These are phyloP conservation scores for Anolis carolinensis DNA, from an alignment of 2,113 vertebrate genomes.

Conservation along the genomic window DNA sequence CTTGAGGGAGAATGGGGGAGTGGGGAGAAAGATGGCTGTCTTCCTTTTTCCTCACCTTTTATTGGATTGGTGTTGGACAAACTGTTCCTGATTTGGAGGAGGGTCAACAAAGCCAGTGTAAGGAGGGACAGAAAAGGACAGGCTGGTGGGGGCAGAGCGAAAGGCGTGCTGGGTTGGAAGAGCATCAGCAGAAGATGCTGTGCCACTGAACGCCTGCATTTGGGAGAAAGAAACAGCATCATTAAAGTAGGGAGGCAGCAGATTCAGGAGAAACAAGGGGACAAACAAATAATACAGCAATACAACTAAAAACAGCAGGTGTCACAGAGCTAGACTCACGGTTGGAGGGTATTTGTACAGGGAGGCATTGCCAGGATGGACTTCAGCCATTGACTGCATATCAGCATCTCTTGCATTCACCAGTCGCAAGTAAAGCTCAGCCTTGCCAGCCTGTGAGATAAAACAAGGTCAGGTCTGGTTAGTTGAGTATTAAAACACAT, in stretches of 20 bases:
- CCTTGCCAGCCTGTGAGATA: constrained; percentile 67
- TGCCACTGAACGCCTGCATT: constrained; percentile 49
- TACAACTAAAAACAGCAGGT: neutral
- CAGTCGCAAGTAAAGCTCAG: constrained; percentile 78
- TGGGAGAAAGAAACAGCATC: neutral
- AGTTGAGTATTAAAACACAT: neutral
- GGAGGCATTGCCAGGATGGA: constrained; percentile 61
- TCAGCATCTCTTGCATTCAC: constrained; percentile 77
- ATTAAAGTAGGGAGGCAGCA: neutral
- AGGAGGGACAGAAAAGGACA: constrained; percentile 28
- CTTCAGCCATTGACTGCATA: constrained; percentile 65
- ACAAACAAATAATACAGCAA: neutral
- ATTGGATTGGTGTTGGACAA: neutral
- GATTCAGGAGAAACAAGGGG: neutral
- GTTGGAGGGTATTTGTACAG: constrained; percentile 72
- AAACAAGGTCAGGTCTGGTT: neutral
- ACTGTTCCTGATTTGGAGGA: constrained; percentile 58
- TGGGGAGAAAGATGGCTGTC: neutral
- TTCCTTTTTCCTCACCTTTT: constrained; percentile 25
- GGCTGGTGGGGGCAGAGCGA: accelerated
- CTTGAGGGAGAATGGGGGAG: too few relatives aligned
- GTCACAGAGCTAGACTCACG: constrained; percentile 57
- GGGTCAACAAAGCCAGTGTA: constrained; percentile 67
- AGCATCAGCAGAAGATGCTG: neutral
- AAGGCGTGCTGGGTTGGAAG: neutral